Conservation (phyloP, 2,797 vertebrate genomes). For the Premnoplex brunnescens region DNA sequence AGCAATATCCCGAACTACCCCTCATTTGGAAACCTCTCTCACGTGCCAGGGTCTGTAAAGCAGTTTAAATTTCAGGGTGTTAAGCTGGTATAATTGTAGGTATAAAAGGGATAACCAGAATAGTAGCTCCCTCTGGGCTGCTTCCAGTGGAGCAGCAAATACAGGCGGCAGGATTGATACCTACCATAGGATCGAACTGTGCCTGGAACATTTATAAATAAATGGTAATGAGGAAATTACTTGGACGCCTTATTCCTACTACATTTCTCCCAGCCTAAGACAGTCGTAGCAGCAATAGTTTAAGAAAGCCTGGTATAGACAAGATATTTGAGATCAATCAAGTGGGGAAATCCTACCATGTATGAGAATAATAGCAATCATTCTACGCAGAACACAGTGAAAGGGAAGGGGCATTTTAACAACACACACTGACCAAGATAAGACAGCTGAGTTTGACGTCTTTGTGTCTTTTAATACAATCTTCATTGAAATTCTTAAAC, state of each 20-base stretch:
- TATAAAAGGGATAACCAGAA: background rate
- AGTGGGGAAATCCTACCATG: background rate
- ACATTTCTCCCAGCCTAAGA: background rate
- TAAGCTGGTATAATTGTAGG: background rate
- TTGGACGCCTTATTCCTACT: background rate
- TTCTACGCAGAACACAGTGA: background rate
- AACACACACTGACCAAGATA: background rate
- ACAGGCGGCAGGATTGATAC: accelerated
- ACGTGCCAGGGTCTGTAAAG: accelerated
- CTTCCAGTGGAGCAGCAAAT: background rate
- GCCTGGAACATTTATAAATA: background rate
- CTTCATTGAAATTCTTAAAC: background rate
- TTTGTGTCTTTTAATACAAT: background rate
- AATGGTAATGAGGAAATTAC: background rate
- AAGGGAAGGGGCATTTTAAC: background rate
- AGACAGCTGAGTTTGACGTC: background rate
- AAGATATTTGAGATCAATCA: background rate
- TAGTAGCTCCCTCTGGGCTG: background rate
- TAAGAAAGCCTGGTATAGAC: background rate
- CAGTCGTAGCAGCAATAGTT: background rate
- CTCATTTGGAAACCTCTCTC: background rate
- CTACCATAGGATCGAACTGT: background rate
- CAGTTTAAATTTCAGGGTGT: background rate
- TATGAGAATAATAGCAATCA: background rate
- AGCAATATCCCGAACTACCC: accelerated